Evolutionary conservation across 2,888 invertebrate species (phyloP).

Genomic region (Drosophila setosimentum): DNA sequence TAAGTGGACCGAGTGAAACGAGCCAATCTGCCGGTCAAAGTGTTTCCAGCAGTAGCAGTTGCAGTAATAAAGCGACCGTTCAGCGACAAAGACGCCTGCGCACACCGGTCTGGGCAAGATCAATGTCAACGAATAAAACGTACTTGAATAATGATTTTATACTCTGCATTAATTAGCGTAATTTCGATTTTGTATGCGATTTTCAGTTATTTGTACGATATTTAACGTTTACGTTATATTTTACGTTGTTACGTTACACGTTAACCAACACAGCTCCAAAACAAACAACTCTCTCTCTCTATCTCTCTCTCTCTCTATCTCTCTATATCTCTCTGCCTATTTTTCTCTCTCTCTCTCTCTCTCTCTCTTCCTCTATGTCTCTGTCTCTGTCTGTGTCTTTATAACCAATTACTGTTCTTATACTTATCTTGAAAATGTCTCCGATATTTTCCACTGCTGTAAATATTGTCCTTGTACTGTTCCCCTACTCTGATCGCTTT

Average conservation of each 20-base stretch:
- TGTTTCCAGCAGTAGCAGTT: conserved; percentile 83
- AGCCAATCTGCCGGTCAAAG: conserved; percentile 53
- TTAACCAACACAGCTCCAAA: conserved; percentile 52
- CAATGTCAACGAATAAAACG: conserved; percentile 88
- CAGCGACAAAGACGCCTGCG: conserved; percentile 91
- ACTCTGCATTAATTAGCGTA: conserved; percentile 55
- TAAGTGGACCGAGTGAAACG: conserved; percentile 8
- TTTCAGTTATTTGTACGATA: conserved; percentile 52
- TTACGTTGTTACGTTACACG: conserved; percentile 60
- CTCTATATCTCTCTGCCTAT: conserved; percentile 25
- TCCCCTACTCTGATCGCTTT: conserved; percentile 49
- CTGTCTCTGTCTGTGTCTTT: background rate
- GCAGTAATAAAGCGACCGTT: conserved; percentile 86
- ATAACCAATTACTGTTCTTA: conserved; percentile 49
- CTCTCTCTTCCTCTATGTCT: conserved; percentile 9
- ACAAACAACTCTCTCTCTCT: conserved; percentile 38
- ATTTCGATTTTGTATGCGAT: conserved; percentile 48
- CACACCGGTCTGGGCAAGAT: conserved; percentile 93
- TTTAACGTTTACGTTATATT: conserved; percentile 50
- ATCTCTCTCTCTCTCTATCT: conserved; percentile 29
- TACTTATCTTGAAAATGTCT: conserved; percentile 48
- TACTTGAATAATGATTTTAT: conserved; percentile 76
- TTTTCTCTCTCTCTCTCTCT: conserved; percentile 38
- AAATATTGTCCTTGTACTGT: conserved; percentile 64
- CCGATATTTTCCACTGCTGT: conserved; percentile 59